phyloP scores from a whole-genome alignment of 2,888 invertebrate species.

The Choreutis nemorana region DNA sequence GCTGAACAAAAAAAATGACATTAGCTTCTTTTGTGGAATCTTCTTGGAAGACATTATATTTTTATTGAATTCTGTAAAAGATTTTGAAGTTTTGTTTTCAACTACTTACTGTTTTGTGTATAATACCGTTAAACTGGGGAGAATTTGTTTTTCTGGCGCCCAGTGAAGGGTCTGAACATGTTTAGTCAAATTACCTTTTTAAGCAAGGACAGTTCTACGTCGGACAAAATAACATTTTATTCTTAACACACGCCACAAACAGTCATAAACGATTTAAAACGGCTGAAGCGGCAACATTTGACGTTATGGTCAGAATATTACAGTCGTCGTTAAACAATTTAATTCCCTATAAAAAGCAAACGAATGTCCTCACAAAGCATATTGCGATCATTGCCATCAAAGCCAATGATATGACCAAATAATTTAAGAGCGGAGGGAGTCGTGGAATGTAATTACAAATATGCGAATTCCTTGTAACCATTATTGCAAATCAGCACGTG shows the following conservation, averaged over 20 bases:
- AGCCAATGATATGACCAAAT: constrained; percentile 8
- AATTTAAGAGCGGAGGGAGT: constrained; percentile 21
- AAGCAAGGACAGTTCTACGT: no score
- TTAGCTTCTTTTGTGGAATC: constrained; percentile 43
- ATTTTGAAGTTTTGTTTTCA: no score
- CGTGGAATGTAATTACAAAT: constrained; percentile 43
- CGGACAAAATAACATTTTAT: no score
- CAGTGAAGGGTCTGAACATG: no score
- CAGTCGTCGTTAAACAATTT: not conserved
- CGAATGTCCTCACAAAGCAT: no score
- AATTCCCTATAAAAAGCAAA: constrained; percentile 3
- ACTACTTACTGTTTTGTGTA: no score
- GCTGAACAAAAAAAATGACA: constrained; percentile 36
- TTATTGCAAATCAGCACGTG: constrained; percentile 57
- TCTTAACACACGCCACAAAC: no score
- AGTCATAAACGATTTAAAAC: constrained; percentile 41
- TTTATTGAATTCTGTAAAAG: no score
- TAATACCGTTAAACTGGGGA: no score
- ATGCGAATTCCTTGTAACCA: constrained; percentile 54
- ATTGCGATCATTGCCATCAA: constrained; percentile 1
- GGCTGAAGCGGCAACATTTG: constrained; percentile 22
- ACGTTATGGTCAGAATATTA: constrained; percentile 17
- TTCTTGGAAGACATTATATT: no score
- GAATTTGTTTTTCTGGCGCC: no score
- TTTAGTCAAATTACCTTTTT: no score